Conservation (phyloP, 2,888 invertebrate genomes). For the Platycheirus albimanus region DNA sequence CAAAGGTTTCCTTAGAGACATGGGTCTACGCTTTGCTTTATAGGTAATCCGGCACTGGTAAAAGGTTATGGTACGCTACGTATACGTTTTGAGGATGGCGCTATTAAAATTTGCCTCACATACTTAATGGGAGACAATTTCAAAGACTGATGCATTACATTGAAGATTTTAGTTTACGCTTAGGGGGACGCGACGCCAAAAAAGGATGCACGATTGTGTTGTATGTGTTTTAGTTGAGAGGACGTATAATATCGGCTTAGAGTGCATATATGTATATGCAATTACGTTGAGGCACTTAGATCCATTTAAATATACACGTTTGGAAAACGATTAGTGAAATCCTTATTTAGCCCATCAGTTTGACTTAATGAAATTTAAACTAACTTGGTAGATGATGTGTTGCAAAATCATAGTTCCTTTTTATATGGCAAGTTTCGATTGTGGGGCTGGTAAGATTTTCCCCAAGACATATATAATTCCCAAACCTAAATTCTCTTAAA, state of each 20-base stretch:
- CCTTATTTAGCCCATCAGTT: background rate
- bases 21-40: too few species aligned
- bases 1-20: too few species aligned
- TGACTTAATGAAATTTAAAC: background rate
- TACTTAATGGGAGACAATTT: constrained; percentile 1
- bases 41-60: background rate
- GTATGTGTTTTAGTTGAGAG: constrained; percentile 21
- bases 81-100: background rate
- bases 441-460: too few species aligned
- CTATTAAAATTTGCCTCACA: constrained; percentile 15
- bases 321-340: constrained; percentile 8
- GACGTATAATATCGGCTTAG: too few species aligned
- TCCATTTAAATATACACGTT: constrained; percentile 12
- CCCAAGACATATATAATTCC: too few species aligned
- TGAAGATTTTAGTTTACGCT: constrained; percentile 10
- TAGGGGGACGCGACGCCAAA: constrained; percentile 17
- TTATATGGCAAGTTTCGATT: too few species aligned
- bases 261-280: constrained; percentile 41
- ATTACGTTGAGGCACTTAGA: constrained; percentile 41
- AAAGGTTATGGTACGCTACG: background rate
- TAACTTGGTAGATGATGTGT: background rate
- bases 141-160: constrained; percentile 5
- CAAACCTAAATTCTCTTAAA: too few species aligned
- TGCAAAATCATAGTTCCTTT: too few species aligned
- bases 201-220: constrained; percentile 2